Conservation (phyloP, 2,113 vertebrate species). For the Pantherophis guttatus region DNA sequence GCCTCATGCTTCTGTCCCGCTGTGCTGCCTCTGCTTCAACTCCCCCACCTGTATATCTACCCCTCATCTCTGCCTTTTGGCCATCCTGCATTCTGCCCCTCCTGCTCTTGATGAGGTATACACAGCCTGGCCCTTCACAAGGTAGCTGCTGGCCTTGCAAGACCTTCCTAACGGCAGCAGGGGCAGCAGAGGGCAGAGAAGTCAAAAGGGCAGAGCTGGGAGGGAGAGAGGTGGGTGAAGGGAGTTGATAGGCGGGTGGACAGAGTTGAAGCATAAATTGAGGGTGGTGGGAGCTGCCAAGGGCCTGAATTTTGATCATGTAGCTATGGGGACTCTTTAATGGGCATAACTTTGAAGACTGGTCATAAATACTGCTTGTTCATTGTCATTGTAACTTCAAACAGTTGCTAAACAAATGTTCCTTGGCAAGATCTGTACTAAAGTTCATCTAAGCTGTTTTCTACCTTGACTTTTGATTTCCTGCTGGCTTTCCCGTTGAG, state of each 20-base stretch:
- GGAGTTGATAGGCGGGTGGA: neutral
- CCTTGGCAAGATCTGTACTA: neutral
- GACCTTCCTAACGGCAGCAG: neutral
- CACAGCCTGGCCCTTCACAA: neutral
- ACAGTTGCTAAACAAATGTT: neutral
- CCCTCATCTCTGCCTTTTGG: neutral
- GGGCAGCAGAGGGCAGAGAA: neutral
- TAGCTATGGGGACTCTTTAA: neutral
- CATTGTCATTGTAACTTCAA: neutral
- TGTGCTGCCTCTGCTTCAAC: neutral
- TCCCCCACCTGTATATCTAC: neutral
- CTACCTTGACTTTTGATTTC: neutral
- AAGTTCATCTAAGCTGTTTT: neutral
- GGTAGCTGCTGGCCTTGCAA: neutral
- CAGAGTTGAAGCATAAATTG: neutral
- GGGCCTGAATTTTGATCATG: neutral
- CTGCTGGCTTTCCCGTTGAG: neutral
- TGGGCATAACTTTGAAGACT: neutral
- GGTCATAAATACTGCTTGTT: neutral
- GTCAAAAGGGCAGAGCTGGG: neutral
- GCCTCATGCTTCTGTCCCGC: too few relatives aligned
- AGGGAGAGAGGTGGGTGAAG: neutral
- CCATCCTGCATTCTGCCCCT: neutral
- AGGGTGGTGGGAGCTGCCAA: neutral
- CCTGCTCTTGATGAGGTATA: neutral